Evolutionary conservation across 2,888 invertebrate species (phyloP).

Genomic region (Ichneumoninae sp.): DNA sequence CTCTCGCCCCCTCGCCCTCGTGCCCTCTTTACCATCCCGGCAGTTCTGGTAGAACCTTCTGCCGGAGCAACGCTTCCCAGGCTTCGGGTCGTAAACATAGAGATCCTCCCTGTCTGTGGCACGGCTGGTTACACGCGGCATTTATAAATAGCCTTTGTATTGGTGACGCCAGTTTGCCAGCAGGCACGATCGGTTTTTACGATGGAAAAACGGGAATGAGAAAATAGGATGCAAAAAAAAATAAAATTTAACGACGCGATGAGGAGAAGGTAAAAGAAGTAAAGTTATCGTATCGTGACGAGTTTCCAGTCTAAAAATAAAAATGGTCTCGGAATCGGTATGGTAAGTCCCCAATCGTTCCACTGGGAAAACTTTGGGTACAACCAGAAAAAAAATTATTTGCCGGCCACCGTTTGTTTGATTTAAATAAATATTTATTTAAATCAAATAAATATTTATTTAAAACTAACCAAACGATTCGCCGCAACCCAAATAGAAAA

Average conservation of each 20-base stretch:
- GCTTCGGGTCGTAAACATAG: slow-evolving; percentile 21
- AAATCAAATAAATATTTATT: too few relatives aligned
- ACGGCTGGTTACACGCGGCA: slow-evolving; percentile 3
- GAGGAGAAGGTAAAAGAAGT: not conserved
- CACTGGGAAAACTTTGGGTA: not conserved
- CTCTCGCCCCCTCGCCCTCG: not conserved
- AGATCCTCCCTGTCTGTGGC: slow-evolving; percentile 1
- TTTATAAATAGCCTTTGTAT: slow-evolving; percentile 37
- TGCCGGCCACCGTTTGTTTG: too few relatives aligned
- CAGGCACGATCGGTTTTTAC: slow-evolving; percentile 8
- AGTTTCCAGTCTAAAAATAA: not conserved
- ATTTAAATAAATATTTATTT: too few relatives aligned
- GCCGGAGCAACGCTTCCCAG: slow-evolving; percentile 5
- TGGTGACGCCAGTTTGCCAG: slow-evolving; percentile 8
- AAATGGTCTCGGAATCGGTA: not conserved
- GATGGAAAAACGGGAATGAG: not conserved
- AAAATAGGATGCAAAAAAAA: not conserved
- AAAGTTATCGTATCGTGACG: not conserved
- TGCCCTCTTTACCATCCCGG: not conserved
- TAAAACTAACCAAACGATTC: too few relatives aligned
- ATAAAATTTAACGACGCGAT: not conserved
- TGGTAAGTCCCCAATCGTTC: not conserved
- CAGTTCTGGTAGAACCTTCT: not conserved
- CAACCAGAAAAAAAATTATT: too few relatives aligned
- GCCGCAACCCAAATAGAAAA: too few relatives aligned